These are phyloP conservation scores for Zosterops hypoxanthus DNA, from an alignment of 2,113 vertebrate genomes.

Conservation along the genomic window DNA sequence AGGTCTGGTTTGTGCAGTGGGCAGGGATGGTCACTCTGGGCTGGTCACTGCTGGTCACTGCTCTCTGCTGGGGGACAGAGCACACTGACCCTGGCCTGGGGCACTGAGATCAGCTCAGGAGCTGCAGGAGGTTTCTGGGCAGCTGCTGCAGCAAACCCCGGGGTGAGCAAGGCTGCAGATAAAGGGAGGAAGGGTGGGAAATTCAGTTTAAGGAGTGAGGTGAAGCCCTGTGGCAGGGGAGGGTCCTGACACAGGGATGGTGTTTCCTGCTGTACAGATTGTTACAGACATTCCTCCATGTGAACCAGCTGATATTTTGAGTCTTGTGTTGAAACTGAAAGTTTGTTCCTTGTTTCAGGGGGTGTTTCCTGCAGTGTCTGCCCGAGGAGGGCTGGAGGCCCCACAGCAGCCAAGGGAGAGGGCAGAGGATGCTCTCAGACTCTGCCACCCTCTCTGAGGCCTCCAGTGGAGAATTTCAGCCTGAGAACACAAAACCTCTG, in stretches of 20 bases:
- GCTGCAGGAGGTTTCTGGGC: not conserved
- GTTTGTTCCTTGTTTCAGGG: not conserved
- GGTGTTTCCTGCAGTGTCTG: not conserved
- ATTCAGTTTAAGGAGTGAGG: not conserved
- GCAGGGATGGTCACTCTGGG: constrained; percentile 1
- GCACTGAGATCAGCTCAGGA: not conserved
- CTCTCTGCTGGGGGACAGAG: not conserved
- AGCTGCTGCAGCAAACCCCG: not conserved
- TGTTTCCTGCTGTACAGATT: not conserved
- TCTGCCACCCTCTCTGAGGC: not conserved
- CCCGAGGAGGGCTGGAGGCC: not conserved
- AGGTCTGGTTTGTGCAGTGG: not conserved
- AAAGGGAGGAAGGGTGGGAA: not conserved
- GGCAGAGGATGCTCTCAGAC: not conserved
- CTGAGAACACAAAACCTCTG: not conserved
- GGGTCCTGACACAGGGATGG: accelerated
- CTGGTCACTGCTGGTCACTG: not conserved
- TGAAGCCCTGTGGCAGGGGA: not conserved
- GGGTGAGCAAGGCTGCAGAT: not conserved
- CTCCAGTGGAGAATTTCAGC: not conserved
- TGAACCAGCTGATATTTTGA: not conserved
- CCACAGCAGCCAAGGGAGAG: not conserved
- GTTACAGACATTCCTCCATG: not conserved
- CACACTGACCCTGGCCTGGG: not conserved
- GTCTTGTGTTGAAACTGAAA: not conserved